phyloP scores from a whole-genome alignment of 2,113 vertebrate genomes.

The Sclerurus mexicanus region DNA sequence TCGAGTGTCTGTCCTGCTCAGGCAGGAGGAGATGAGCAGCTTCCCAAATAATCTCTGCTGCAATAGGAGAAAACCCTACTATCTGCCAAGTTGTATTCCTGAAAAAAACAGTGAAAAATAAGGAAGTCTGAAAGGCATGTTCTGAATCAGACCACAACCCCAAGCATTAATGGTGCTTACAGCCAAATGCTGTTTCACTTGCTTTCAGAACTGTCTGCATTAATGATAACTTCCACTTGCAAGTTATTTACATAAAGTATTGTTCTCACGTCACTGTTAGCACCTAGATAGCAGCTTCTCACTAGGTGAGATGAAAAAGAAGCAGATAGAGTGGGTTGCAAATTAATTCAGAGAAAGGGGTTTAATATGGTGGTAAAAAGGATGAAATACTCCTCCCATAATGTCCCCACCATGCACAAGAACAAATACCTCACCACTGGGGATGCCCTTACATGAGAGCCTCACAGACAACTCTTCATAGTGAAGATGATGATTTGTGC shows the following conservation, averaged over 20 bases:
- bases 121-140: background rate
- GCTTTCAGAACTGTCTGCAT: conserved; percentile 16
- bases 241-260: conserved; percentile 56
- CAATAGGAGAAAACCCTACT: background rate
- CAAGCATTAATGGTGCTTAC: background rate
- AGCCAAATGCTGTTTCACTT: background rate
- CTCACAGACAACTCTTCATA: background rate
- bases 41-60: background rate
- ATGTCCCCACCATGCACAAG: background rate
- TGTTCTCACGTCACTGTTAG: conserved; percentile 37
- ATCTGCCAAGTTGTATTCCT: background rate
- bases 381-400: background rate
- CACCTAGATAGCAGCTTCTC: background rate
- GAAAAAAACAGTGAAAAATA: background rate
- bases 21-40: background rate
- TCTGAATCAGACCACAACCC: background rate
- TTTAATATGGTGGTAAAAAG: background rate
- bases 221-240: conserved; percentile 35
- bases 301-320: background rate
- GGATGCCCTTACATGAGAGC: background rate
- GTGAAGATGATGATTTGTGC: background rate
- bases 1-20: background rate
- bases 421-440: background rate
- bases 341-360: background rate
- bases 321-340: background rate